Percentiles rank a stretch among this genome's conserved stretches.
These are phyloP conservation scores for Recurvirostra avosetta DNA, from an alignment of 2,113 vertebrate species.

Conservation along the genomic window DNA sequence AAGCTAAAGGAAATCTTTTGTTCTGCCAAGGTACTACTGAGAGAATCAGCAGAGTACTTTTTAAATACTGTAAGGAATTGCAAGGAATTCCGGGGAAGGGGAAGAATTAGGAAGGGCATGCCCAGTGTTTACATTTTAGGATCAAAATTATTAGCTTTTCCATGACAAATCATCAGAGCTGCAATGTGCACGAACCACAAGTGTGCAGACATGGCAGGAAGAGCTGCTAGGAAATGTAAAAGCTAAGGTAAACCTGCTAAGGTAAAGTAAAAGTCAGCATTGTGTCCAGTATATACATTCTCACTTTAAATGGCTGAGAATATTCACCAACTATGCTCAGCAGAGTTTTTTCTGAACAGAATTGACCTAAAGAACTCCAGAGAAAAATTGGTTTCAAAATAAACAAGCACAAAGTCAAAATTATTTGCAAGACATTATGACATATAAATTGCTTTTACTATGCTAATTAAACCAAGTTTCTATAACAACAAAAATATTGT, in stretches of 20 bases:
- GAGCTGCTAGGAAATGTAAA: background rate
- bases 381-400: background rate
- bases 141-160: background rate
- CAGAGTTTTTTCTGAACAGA: background rate
- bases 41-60: background rate
- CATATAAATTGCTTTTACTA: background rate
- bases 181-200: background rate
- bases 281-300: background rate
- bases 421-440: background rate
- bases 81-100: background rate
- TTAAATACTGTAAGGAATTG: background rate
- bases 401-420: background rate
- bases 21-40: background rate
- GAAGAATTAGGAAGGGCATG: background rate
- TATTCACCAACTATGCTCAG: background rate
- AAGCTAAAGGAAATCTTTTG: conserved; percentile 15
- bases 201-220: background rate
- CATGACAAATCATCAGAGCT: background rate
- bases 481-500: background rate
- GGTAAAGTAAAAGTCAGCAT: background rate
- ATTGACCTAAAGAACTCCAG: background rate
- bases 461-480: background rate
- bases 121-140: background rate
- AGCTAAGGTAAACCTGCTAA: background rate
- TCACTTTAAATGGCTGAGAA: background rate